A percentile compares a stretch with the other conserved stretches of the same genome.
These are phyloP conservation scores for Glossophaga mutica DNA, from an alignment of 2,797 vertebrate genomes.

Conservation along the genomic window DNA sequence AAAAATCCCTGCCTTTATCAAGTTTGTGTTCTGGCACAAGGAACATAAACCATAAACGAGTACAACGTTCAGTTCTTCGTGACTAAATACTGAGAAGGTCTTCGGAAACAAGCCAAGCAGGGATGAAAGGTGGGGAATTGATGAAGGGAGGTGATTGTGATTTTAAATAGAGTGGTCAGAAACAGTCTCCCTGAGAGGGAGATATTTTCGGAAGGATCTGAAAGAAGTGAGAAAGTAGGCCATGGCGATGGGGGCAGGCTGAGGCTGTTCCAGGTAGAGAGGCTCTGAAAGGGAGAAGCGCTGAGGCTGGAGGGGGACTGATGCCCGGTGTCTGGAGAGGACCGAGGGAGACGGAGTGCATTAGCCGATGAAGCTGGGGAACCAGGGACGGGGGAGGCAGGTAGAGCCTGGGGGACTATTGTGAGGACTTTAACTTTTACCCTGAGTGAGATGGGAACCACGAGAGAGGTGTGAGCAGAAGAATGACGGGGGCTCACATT, in stretches of 20 bases:
- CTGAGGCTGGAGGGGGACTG: neutral
- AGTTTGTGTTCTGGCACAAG: neutral
- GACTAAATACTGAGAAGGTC: neutral
- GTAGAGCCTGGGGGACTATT: neutral
- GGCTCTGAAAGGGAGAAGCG: neutral
- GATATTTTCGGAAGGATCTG: neutral
- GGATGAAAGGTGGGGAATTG: neutral
- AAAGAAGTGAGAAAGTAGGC: neutral
- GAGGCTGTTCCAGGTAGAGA: neutral
- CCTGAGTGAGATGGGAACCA: neutral
- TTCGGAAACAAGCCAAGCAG: neutral
- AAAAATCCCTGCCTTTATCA: neutral
- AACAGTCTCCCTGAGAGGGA: neutral
- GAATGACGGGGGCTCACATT: neutral
- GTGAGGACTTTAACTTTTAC: neutral
- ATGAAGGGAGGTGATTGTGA: neutral
- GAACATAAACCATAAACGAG: neutral
- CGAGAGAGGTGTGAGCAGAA: neutral
- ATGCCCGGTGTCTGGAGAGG: neutral
- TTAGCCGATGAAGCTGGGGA: neutral
- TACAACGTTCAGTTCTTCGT: neutral
- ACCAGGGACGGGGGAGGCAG: neutral
- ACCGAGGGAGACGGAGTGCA: neutral
- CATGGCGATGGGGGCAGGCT: neutral
- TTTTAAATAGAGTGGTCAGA: neutral